Conservation (phyloP, 1,140 invertebrate species). For the Drosophila lowei region DNA sequence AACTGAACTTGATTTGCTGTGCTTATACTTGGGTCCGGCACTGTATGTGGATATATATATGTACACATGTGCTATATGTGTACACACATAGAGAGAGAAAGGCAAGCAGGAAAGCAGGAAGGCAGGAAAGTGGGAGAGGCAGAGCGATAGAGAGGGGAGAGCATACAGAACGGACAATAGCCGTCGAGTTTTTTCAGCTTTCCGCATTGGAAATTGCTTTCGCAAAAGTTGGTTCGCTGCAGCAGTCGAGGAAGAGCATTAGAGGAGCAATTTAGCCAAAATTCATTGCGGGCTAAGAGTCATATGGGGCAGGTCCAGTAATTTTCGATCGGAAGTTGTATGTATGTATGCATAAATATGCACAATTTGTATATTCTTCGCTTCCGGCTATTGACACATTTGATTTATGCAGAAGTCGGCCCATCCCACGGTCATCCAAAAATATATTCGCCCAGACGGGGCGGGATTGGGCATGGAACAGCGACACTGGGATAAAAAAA, state of each 20-base stretch:
- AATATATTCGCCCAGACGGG: conserved; percentile 20
- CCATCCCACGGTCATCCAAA: background rate
- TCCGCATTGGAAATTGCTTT: conserved; percentile 61
- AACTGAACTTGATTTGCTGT: no score
- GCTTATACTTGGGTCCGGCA: no score
- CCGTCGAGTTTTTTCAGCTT: conserved; percentile 25
- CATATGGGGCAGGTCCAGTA: conserved; percentile 10
- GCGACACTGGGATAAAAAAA: conserved; percentile 60
- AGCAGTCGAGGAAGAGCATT: conserved; percentile 1
- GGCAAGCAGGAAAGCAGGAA: background rate
- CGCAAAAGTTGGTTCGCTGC: conserved; percentile 32
- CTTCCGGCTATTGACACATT: conserved; percentile 30
- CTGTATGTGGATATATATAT: no score
- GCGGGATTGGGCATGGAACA: conserved; percentile 8
- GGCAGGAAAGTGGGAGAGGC: no score
- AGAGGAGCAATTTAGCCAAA: conserved; percentile 41
- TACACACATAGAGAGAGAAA: no score
- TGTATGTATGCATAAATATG: conserved; percentile 1
- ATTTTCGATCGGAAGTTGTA: conserved; percentile 55
- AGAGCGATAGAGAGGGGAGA: background rate
- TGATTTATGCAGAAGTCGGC: conserved; percentile 23
- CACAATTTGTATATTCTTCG: conserved; percentile 34
- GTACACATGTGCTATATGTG: no score
- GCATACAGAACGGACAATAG: conserved; percentile 55
- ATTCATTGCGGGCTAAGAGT: conserved; percentile 18